phyloP scores from a whole-genome alignment of 2,113 vertebrate genomes.

The Microtus ochrogaster region DNA sequence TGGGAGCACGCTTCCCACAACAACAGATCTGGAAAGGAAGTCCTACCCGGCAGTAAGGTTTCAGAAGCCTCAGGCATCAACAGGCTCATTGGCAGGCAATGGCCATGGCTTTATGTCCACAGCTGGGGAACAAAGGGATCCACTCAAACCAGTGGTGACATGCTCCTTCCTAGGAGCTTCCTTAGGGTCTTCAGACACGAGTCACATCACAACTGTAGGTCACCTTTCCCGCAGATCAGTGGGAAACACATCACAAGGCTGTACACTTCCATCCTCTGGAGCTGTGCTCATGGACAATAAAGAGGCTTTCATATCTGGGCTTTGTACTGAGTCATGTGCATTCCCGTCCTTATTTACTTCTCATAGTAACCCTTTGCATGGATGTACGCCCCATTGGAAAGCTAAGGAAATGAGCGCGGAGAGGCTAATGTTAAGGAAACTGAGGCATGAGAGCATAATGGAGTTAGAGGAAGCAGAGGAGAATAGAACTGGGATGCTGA shows the following conservation, averaged over 20 bases:
- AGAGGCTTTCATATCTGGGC: background rate
- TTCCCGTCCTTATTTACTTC: background rate
- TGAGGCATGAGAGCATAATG: background rate
- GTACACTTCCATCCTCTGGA: background rate
- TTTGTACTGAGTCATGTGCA: background rate
- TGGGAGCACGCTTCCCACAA: background rate
- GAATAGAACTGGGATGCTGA: too few relatives aligned
- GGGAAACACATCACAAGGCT: conserved; percentile 19
- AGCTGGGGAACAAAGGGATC: conserved; percentile 21
- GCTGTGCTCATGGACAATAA: background rate
- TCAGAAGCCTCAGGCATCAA: background rate
- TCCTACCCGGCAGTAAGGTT: background rate
- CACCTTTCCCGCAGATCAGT: background rate
- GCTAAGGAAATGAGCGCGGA: background rate
- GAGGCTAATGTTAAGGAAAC: background rate
- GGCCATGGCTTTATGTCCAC: background rate
- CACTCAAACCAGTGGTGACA: background rate
- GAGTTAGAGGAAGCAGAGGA: background rate
- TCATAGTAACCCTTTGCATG: background rate
- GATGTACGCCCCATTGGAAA: background rate
- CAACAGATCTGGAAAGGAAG: background rate
- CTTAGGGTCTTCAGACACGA: background rate
- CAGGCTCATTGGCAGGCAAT: background rate
- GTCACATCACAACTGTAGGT: background rate
- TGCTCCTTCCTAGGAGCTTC: background rate